These are phyloP conservation scores for Cygnus atratus DNA, from an alignment of 2,113 vertebrate species.

Conservation along the genomic window DNA sequence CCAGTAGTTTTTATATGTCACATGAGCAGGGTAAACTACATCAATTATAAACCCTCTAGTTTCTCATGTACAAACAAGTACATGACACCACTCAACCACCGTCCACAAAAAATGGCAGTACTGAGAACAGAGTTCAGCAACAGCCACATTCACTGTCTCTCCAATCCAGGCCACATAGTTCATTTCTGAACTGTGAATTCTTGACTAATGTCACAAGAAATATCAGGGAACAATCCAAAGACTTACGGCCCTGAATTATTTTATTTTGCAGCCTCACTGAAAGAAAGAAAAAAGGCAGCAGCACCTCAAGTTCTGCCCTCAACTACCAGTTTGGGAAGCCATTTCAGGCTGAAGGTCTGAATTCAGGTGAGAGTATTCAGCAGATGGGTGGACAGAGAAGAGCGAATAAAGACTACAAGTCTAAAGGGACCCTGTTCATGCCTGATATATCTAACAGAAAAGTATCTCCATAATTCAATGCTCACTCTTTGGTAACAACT, in stretches of 20 bases:
- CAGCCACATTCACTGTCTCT: not conserved
- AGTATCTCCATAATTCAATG: not conserved
- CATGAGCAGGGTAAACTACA: not conserved
- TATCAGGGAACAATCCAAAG: not conserved
- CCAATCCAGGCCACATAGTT: not conserved
- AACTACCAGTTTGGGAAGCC: not conserved
- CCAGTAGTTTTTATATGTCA: too few relatives aligned
- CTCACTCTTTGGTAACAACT: not conserved
- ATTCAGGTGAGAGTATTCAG: not conserved
- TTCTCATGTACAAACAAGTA: not conserved
- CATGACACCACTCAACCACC: not conserved
- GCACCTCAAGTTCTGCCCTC: not conserved
- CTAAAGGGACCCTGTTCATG: not conserved
- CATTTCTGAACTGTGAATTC: not conserved
- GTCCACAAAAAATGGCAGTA: not conserved
- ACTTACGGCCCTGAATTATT: not conserved
- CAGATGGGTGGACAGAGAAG: fast-evolving
- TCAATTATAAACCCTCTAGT: not conserved
- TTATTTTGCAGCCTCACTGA: not conserved
- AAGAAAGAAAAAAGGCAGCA: not conserved
- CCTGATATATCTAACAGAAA: not conserved
- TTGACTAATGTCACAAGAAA: not conserved
- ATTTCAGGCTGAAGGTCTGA: not conserved
- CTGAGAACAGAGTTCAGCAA: not conserved
- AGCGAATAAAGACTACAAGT: not conserved